Percentiles rank a stretch among this genome's conserved stretches.
Evolutionary conservation across 2,113 vertebrate genomes (phyloP).

Genomic region (Syngnathus floridae): DNA sequence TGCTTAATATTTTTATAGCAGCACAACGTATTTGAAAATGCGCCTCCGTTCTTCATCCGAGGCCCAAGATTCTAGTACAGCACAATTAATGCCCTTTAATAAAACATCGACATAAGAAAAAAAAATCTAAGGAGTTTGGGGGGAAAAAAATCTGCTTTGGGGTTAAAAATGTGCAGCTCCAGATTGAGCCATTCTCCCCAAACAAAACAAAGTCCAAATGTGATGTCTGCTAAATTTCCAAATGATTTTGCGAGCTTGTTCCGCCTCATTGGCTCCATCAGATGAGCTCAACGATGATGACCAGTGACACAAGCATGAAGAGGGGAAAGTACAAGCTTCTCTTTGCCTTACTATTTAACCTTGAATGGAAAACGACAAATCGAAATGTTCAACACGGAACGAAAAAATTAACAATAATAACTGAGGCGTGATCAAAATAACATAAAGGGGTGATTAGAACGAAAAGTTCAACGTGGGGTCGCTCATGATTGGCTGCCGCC

Average conservation of each 20-base stretch:
- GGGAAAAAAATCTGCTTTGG: too few relatives aligned
- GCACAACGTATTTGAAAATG: too few relatives aligned
- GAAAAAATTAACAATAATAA: background rate
- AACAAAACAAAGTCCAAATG: background rate
- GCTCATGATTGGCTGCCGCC: slow-evolving; percentile 82
- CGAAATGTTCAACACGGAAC: background rate
- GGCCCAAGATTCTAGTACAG: too few relatives aligned
- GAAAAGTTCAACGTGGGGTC: slow-evolving; percentile 9
- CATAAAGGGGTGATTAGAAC: background rate
- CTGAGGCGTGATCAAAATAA: background rate
- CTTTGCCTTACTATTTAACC: background rate
- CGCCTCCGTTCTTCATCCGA: too few relatives aligned
- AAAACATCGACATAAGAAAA: too few relatives aligned
- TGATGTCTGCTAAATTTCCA: background rate
- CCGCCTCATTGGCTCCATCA: background rate
- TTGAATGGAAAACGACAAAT: background rate
- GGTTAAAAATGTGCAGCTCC: too few relatives aligned
- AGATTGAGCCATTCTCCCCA: background rate
- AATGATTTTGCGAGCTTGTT: background rate
- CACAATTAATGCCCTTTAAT: too few relatives aligned
- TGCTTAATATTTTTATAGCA: too few relatives aligned
- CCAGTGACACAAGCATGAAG: background rate
- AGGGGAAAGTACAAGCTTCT: slow-evolving; percentile 4
- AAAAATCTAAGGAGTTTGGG: background rate
- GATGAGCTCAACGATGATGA: background rate